Evolutionary conservation across 2,113 vertebrate species (phyloP), one percentile per base, ranked within the genome.

Genomic region (Gadus macrocephalus): DNA sequence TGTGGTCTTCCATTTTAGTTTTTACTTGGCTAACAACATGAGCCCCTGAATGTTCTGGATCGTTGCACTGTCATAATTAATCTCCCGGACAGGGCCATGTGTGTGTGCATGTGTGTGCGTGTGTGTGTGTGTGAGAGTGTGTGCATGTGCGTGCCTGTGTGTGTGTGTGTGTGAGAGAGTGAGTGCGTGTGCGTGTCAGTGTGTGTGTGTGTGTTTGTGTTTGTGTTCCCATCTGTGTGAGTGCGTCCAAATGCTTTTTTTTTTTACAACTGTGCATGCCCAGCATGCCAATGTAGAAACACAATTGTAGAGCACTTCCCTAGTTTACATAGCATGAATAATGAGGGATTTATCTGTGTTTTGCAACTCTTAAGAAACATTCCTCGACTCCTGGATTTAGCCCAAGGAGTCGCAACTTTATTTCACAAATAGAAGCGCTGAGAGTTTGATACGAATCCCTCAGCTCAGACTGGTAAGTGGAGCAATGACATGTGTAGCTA

Each of bases 251-350:
- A 25, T 25, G 61, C 9, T 25, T 25, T 3, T 60, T 3, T 60
- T 20, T 20, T 62, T 8, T 82, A 77, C 81, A 81, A 75, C 80
- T 78, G 76, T 27, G 68, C 76, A 83, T 85, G 72, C 77, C 74
- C 80, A 67, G 71, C 83, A 84, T 86, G 71, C 83, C 83, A 71
- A n/a, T 66, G 64, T 9, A 65, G 60, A 70, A 79, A 76, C 72
- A 20, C 5, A 14, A 35, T 42, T 75, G 76, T 66, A 75, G 38
- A 42, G 75, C 67, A 22, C 74, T 70, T 73, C 31, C 17, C 69
- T n/a, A 0, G 69, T 81, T 71, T 63, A 55, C 71, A 67, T 62
- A 72, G 16, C 56, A 49, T 7, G 65, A 14, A 20, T 19, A n/a
- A 4, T 65, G 61, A 27, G 15, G 25, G 9, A 9, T 62, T 58